Base-by-base conservation (phyloP, 2,888 invertebrate genomes). In the Apodemia duryi region DNA sequence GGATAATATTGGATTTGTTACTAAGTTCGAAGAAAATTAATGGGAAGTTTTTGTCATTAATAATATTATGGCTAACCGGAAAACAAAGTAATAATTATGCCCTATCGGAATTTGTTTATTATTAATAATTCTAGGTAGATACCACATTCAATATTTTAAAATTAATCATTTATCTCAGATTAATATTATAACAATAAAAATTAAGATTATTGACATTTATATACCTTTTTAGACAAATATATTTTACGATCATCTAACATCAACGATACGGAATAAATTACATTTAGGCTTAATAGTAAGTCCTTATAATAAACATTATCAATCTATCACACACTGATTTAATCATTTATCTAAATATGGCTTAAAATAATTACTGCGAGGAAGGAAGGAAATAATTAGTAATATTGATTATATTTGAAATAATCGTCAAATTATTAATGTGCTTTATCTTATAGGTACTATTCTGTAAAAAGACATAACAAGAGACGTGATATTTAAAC, bases 201-300 rank as follows among this genome's bases (percentile, higher is more conserved):
- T 43, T 10, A 43, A 43, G 43, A 43, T 43, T 43, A 43, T 43
- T 43, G 43, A 43, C 43, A 43, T 43, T 43, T 43, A 43, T 43
- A 43, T 43, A 43, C 43, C 10, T 43, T 43, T 43, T 43, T 43
- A 43, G 43, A 43, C 43, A 43, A 43, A 43, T 43, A 43, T 43
- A 43, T 43, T 43, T 43, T 43, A 43, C 43, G 43, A 10, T 54
- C 29, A 54, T 54, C 54, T 54, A 54, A 54, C 54, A 54, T 29
- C 54, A 54, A 54, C 54, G 29, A 54, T 54, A 54, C 10, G 29
- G 28, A 51, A 21, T 54, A 54, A 54, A 54, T 54, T 54, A 54
- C 29, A 54, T 1, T 54, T 11, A 54, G 28, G 10, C 54, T 54
- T 54, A 54, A 52, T 11, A 54, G 29, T 54, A 54, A 28, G 54